These are phyloP conservation scores for Dendrolimus kikuchii DNA, from an alignment of 1,140 invertebrate species.

Conservation along the genomic window DNA sequence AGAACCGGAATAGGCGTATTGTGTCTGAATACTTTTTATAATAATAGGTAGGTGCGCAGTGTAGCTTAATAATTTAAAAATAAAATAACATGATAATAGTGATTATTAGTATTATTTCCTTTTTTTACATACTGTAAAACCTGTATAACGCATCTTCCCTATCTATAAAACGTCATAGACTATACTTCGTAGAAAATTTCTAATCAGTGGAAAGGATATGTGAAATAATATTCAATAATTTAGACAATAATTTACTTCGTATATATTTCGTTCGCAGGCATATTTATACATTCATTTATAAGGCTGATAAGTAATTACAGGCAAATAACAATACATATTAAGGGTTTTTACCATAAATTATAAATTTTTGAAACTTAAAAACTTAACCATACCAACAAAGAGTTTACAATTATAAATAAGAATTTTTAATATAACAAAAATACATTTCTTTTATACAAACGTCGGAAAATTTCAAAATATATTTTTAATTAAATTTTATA, in stretches of 20 bases:
- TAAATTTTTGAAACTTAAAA: conserved; percentile 3
- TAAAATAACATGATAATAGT: no score
- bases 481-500: conserved; percentile 34
- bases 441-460: conserved; percentile 12
- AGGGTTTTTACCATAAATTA: conserved; percentile 6
- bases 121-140: no score
- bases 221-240: conserved; percentile 9
- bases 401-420: conserved; percentile 5
- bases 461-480: conserved; percentile 26
- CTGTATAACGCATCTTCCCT: no score
- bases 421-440: conserved; percentile 13
- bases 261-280: conserved; percentile 41
- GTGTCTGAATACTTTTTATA: no score
- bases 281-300: conserved; percentile 32
- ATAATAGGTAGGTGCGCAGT: no score
- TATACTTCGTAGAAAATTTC: no score
- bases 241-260: conserved; percentile 22
- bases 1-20: no score
- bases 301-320: conserved; percentile 30
- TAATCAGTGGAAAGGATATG: no score
- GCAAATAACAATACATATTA: conserved; percentile 13
- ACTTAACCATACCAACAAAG: conserved; percentile 4
- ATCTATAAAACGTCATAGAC: no score
- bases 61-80: no score
- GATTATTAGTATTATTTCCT: no score